Evolutionary conservation across 2,888 invertebrate species (phyloP).

Genomic region (Tiliacea aurago): DNA sequence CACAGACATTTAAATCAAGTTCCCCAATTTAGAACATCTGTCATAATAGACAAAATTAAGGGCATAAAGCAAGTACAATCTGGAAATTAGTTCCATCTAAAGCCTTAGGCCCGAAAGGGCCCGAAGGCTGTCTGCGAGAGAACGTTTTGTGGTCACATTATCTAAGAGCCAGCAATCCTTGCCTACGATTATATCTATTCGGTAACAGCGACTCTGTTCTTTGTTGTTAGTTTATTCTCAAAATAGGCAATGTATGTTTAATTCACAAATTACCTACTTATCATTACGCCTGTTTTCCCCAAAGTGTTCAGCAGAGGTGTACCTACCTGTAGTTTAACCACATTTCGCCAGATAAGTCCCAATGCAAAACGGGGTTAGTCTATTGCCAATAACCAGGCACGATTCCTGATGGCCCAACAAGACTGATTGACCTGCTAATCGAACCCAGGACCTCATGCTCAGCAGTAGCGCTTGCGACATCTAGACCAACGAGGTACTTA

Average conservation of each 20-base stretch:
- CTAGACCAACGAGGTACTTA: not conserved
- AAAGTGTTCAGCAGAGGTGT: not conserved
- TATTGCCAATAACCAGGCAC: not conserved
- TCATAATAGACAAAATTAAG: not conserved
- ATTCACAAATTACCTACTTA: not conserved
- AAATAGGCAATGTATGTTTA: not conserved
- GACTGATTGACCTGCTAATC: not conserved
- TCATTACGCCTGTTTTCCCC: not conserved
- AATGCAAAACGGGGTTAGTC: not conserved
- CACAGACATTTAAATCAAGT: not conserved
- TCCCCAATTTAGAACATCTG: not conserved
- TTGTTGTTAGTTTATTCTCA: not conserved
- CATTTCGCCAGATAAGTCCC: not conserved
- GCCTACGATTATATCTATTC: constrained; percentile 12
- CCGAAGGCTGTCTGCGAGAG: constrained; percentile 12
- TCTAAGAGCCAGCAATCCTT: constrained; percentile 18
- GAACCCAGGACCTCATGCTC: not conserved
- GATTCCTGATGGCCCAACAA: not conserved
- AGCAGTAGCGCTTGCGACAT: not conserved
- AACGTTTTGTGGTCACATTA: constrained; percentile 48
- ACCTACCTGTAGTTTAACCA: not conserved
- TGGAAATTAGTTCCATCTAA: constrained; percentile 4
- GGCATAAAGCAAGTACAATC: not conserved
- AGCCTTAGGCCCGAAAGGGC: not conserved
- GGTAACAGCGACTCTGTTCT: not conserved